Evolutionary conservation across 2,888 invertebrate genomes (phyloP).

Genomic region (Watsonalla cultraria): DNA sequence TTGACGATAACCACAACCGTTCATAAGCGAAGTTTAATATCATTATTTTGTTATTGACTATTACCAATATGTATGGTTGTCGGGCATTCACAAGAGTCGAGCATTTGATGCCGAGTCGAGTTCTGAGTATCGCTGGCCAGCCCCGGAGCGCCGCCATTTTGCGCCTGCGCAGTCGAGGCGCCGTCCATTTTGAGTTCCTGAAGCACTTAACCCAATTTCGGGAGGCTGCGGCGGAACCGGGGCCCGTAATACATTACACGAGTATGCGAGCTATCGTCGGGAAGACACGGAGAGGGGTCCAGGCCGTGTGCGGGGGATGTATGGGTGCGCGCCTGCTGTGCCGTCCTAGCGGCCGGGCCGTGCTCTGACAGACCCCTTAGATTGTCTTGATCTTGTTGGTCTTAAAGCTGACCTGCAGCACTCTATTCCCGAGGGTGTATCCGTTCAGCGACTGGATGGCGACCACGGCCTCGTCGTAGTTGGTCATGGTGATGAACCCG

Average conservation of each 20-base stretch:
- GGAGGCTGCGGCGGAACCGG: conserved; percentile 54
- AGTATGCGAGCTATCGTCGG: conserved; percentile 44
- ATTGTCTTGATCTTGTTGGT: conserved; percentile 88
- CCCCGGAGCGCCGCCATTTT: conserved; percentile 36
- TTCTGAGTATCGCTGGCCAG: conserved; percentile 54
- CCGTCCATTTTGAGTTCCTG: conserved; percentile 69
- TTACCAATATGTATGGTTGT: conserved; percentile 66
- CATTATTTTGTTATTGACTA: conserved; percentile 74
- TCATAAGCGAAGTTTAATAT: conserved; percentile 78
- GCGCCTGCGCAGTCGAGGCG: conserved; percentile 40
- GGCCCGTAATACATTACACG: conserved; percentile 40
- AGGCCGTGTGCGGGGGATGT: conserved; percentile 39
- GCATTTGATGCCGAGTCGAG: conserved; percentile 55
- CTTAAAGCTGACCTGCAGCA: conserved; percentile 96
- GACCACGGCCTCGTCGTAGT: conserved; percentile 95
- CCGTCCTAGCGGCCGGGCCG: conserved; percentile 74
- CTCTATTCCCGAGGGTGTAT: conserved; percentile 92
- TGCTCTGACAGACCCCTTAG: conserved; percentile 69
- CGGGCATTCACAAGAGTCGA: conserved; percentile 39
- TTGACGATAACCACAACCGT: conserved; percentile 77
- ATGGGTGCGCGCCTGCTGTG: conserved; percentile 76
- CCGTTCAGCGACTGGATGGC: conserved; percentile 96
- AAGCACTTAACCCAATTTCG: conserved; percentile 4
- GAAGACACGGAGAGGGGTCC: conserved; percentile 40
- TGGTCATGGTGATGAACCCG: conserved; percentile 97